A percentile compares a stretch with the other conserved stretches of the same genome.
These are phyloP conservation scores for Acanthococcus lagerstroemiae DNA, from an alignment of 2,888 invertebrate species.

Conservation along the genomic window DNA sequence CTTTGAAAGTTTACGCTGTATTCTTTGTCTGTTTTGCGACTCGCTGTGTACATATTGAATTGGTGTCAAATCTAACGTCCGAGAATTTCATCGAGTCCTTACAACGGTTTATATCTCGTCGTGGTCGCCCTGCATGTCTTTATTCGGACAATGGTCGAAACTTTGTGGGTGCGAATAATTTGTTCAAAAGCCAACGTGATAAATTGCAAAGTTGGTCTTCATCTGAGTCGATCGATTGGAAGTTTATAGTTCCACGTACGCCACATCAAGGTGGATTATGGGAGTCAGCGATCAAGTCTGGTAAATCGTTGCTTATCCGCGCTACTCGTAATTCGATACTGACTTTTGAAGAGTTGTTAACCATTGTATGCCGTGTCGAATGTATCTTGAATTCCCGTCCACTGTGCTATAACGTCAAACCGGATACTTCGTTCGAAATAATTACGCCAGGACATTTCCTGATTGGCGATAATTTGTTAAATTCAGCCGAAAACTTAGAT, in stretches of 20 bases:
- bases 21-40: slow-evolving; percentile 16
- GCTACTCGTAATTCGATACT: not conserved
- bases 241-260: slow-evolving; percentile 33
- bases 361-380: not conserved
- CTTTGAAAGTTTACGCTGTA: slow-evolving; percentile 2
- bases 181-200: not conserved
- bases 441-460: not conserved
- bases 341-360: slow-evolving; percentile 1
- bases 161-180: slow-evolving; percentile 33
- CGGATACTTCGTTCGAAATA: too few relatives aligned
- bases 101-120: slow-evolving; percentile 13
- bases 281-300: slow-evolving; percentile 28
- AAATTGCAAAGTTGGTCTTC: not conserved
- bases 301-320: slow-evolving; percentile 7
- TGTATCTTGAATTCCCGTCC: slow-evolving; percentile 2
- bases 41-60: slow-evolving; percentile 12
- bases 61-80: not conserved
- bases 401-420: not conserved
- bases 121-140: slow-evolving; percentile 22
- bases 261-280: slow-evolving; percentile 31
- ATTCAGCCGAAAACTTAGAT: not conserved
- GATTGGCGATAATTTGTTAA: not conserved
- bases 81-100: slow-evolving; percentile 8
- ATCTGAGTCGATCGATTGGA: slow-evolving; percentile 33
- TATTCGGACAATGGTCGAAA: slow-evolving; percentile 34